Evolutionary conservation across 2,113 vertebrate genomes (phyloP), one percentile per base, ranked within the genome.

Genomic region (Urocitellus parryii): DNA sequence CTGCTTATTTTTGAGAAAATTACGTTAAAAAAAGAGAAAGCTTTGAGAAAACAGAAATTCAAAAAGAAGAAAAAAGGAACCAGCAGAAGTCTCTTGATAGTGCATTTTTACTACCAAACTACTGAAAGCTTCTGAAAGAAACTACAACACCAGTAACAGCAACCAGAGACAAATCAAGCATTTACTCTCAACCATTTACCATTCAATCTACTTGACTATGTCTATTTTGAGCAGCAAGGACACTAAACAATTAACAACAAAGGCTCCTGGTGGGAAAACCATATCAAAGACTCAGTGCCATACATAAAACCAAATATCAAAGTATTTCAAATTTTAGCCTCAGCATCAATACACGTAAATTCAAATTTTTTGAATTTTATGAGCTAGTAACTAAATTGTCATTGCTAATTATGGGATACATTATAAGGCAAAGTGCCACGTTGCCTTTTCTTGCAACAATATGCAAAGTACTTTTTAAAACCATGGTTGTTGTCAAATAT

Each of bases 11-110:
- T 94, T 17, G 34, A 77, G n/a, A 58, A n/a, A 1, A 34, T 86
- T 16, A 42, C 14, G 5, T 53, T 16, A 13, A 4, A 11, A n/a
- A 70, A 56, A 70, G 34, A 56, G 25, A 27, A 77, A 16, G 1
- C 10, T 78, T 78, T 56, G 4, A 53, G 14, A 27, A 90, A 79
- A 77, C 25, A 77, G n/a, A 81, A 70, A 32, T 10, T 61, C 32
- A 85, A 65, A 76, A 32, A 88, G 32, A 84, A 63, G 70, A 92
- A 79, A 83, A n/a, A n/a, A n/a, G n/a, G n/a, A n/a, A n/a, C n/a
- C n/a, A n/a, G n/a, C n/a, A n/a, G n/a, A n/a, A n/a, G n/a, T n/a
- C n/a, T n/a, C n/a, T n/a, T n/a, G n/a, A n/a, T n/a, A n/a, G n/a
- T n/a, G n/a, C n/a, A n/a, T n/a, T n/a, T n/a, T n/a, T n/a, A n/a